These are phyloP conservation scores for Lasioglossum vierecki DNA, from an alignment of 2,888 invertebrate species.

Conservation along the genomic window DNA sequence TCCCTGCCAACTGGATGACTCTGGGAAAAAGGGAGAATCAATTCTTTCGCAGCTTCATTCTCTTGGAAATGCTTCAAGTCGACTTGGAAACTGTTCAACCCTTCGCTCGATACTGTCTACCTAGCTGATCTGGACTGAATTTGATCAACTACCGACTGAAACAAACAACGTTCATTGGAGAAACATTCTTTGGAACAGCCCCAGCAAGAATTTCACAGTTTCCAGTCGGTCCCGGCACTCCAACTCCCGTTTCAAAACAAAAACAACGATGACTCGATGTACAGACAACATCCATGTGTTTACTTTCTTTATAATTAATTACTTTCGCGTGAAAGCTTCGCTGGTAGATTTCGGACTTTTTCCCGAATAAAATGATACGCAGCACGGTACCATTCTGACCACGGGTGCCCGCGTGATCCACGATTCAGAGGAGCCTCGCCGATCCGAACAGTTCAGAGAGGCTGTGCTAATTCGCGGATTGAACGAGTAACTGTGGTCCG, in stretches of 20 bases:
- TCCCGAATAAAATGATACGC: neutral
- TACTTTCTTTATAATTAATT: no score
- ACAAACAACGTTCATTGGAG: no score
- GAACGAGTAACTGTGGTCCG: neutral
- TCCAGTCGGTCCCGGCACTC: no score
- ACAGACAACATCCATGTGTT: no score
- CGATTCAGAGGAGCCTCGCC: neutral
- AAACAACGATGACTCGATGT: no score
- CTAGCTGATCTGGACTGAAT: neutral
- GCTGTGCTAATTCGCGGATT: no score
- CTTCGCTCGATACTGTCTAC: neutral
- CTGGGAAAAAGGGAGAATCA: neutral
- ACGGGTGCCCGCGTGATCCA: neutral
- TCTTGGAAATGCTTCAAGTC: neutral
- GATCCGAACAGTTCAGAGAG: neutral
- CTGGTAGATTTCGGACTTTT: no score
- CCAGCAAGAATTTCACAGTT: no score
- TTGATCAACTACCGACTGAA: no score
- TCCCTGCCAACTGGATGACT: neutral
- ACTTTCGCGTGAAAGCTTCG: no score
- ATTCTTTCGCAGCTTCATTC: neutral
- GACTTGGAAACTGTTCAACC: neutral
- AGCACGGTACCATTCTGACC: neutral
- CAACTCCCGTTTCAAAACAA: no score
- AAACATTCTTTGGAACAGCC: no score